Conservation (phyloP, 2,888 invertebrate genomes). For the Conops quadrifasciatus region DNA sequence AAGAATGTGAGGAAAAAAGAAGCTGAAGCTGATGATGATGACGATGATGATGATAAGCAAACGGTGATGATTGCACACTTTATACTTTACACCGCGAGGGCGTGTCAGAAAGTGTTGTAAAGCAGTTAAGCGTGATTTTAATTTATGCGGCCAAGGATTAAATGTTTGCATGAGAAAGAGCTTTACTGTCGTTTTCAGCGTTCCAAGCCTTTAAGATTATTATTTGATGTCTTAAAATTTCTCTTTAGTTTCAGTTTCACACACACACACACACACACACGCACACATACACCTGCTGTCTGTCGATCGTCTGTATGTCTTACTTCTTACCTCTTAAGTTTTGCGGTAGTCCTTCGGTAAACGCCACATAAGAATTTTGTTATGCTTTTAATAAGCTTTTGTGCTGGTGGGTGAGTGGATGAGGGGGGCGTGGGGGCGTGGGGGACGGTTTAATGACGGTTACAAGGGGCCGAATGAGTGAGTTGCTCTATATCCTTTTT, state of each 20-base stretch:
- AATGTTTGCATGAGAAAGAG: conserved; percentile 23
- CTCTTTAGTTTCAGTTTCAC: neutral
- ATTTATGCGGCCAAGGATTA: conserved; percentile 34
- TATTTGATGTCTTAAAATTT: neutral
- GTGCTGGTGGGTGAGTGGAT: too few species aligned
- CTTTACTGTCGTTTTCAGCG: neutral
- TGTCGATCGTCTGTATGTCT: neutral
- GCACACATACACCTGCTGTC: neutral
- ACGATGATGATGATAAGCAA: too few species aligned
- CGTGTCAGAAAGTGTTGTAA: conserved; percentile 9
- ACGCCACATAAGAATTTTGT: too few species aligned
- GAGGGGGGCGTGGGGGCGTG: too few species aligned
- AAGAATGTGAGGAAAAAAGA: neutral
- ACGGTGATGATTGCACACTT: neutral
- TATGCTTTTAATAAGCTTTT: too few species aligned
- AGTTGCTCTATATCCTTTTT: neutral
- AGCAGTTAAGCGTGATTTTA: conserved; percentile 31
- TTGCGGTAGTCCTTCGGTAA: too few species aligned
- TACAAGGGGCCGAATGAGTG: too few species aligned
- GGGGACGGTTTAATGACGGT: too few species aligned
- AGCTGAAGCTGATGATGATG: neutral
- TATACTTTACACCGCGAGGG: neutral
- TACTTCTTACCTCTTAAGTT: neutral
- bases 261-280: neutral
- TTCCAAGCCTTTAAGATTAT: neutral